Base-by-base conservation (phyloP, 2,797 vertebrate genomes). In the Onychomys torridus region DNA sequence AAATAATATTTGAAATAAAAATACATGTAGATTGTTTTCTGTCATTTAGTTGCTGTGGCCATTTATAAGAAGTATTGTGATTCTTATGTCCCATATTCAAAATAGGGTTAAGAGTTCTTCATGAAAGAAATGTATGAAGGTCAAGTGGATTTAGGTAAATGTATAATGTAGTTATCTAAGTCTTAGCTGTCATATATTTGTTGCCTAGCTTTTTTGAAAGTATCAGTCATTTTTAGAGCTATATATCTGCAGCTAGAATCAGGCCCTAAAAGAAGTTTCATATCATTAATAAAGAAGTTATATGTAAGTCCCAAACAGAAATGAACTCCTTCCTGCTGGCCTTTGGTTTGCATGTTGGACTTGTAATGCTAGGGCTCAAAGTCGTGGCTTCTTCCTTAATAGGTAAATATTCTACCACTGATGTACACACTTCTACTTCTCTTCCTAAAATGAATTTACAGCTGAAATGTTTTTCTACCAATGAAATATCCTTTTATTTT, bases 361-460 rank as follows among this genome's bases (percentile, higher is more conserved):
- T 52, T 52, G 43, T 29, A 43, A 11, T 19, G 37, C 59, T 73
- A 19, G 40, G 73, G 9, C 43, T 81, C 43, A 49, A 82, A 25
- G 34, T 10, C 52, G 37, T 43, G 23, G 32, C 37, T 49, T 83
- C 37, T 57, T 73, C 9, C 34, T 61, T 76, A 46, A n/a, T 37
- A 85, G 43, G 57, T 32, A 92, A 84, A 43, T 61, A 29, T 52
- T 73, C 65, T 73, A 75, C 55, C 34, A 59, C 40, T 59, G 25
- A 89, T 46, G 43, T 61, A 23, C 1, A 34, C 71, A n/a, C 76
- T 85, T 92, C 5, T 32, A 37, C 3, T 76, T 4, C 25, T 71
- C 78, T 96, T 95, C 84, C 89, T 69, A 37, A 91, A 93, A 78
- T 61, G 88, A 77, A 14, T 78, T 93, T 65, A 90, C 63, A 73